Evolutionary conservation across 2,888 invertebrate genomes (phyloP), one percentile per base, ranked within the genome.

Genomic region (Pollenia griseotomentosa): DNA sequence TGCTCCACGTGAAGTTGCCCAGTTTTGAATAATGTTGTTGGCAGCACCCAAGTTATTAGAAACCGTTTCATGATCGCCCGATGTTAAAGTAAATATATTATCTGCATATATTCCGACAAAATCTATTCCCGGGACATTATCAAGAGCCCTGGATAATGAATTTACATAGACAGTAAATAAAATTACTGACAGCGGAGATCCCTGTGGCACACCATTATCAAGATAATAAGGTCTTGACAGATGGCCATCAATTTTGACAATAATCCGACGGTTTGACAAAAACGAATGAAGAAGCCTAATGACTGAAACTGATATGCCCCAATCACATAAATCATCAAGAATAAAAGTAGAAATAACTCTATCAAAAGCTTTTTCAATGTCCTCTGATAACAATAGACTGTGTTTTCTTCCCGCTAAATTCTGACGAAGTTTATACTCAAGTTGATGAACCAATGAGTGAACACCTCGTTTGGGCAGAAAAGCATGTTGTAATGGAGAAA

Each of bases 401-500:
- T 79, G 73, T 14, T 57, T 73, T 12, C 51, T 40, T n/a, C 61
- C 66, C 6, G 19, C 11, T n/a, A 74, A 7, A 16, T 74, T 74
- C 19, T 65, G 8, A 12, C 59, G 42, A 0, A 59, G 16, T 7
- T 11, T n/a, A 0, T 63, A 16, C 11, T 80, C 73, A 1, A 80
- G 42, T 46, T 70, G n/a, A 40, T 85, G 70, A 7, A 55, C 53
- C 6, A 77, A 19, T 2, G 59, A 53, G 9, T 71, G 83, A 2
- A 78, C 71, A 9, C 57, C 78, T 14, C 44, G 23, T 42, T 55
- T 51, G 9, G 77, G 77, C 10, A 78, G 6, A 11, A 77, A 85
- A 4, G 81, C 81, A 42, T 85, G 81, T 66, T 81, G 80, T 6
- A 19, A 1, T 11, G 10, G 10, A 1, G 74, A 75, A 14, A 81